Conservation (phyloP, 2,113 vertebrate genomes). For the Gadus chalcogrammus region DNA sequence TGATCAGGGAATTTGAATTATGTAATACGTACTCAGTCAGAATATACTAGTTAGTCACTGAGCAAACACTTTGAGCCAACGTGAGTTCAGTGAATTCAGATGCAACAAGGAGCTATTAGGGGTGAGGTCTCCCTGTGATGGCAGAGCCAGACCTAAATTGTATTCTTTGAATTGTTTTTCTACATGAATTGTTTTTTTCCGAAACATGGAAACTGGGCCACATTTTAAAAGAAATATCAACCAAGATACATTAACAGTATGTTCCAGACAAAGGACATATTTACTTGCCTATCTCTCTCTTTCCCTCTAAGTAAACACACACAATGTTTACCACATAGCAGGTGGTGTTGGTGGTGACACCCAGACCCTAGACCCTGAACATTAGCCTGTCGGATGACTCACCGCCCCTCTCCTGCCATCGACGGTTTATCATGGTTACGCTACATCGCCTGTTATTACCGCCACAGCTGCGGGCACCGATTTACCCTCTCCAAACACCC, state of each 20-base stretch:
- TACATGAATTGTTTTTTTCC: too few relatives aligned
- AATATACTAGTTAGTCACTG: too few relatives aligned
- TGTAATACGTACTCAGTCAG: too few relatives aligned
- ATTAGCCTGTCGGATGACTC: slow-evolving; percentile 53
- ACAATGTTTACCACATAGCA: slow-evolving; percentile 24
- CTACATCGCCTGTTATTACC: slow-evolving; percentile 55
- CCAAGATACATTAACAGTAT: slow-evolving; percentile 11
- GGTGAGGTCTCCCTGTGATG: too few relatives aligned
- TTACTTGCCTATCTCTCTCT: slow-evolving; percentile 19
- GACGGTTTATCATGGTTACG: slow-evolving; percentile 42
- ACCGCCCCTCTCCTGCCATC: slow-evolving; percentile 27
- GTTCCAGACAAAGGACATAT: neutral
- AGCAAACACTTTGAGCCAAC: too few relatives aligned
- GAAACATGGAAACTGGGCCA: too few relatives aligned
- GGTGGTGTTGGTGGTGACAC: slow-evolving; percentile 3
- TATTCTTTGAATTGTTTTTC: too few relatives aligned
- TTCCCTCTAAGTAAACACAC: neutral
- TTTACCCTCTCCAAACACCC: slow-evolving; percentile 12
- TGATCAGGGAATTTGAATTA: too few relatives aligned
- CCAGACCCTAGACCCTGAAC: slow-evolving; percentile 20
- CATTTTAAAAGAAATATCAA: neutral
- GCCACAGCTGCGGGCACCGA: slow-evolving; percentile 48
- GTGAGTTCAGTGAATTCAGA: too few relatives aligned
- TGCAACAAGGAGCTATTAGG: too few relatives aligned
- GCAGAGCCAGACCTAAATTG: too few relatives aligned